Base-by-base conservation (phyloP, 2,888 invertebrate species). In the Caenorhabditis sp. region DNA sequence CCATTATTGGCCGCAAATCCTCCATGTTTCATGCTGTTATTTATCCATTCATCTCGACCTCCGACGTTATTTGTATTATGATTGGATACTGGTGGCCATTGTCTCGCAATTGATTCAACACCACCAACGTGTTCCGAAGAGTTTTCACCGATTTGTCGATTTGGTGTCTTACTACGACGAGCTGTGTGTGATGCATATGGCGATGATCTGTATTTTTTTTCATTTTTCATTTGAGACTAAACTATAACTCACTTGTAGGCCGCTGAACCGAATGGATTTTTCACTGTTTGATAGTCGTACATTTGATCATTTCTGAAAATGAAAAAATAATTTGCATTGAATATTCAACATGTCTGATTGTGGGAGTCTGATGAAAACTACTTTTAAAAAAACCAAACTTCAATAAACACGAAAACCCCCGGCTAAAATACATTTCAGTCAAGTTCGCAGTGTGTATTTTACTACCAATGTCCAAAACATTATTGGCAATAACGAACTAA, bases 121-220 rank as follows among this genome's bases (percentile, higher is more conserved):
- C 63, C 68, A 19, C 69, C 76, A 51, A 71, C 78, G 12, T 66
- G 57, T 27, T 69, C 78, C n/a, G 66, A 54, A 31, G 58, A 66
- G 31, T 19, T 24, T n/a, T 55, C 51, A 19, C 69, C 37, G 61
- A 61, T 58, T 43, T 61, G 66, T 10, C 71, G 66, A 31, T 66
- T 66, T 31, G 79, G 79, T 50, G 79, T 79, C 58, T 77, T 76
- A 61, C 76, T 76, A 36, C 76, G 72, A 53, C 76, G 74, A 19
- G 76, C 71, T 12, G 78, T 78, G 26, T 79, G 79, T 12, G 79
- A 79, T 26, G 79, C 69, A 36, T 75, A 79, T 49, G 79, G 79
- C 21, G 76, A 73, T 12, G 71, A 53, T 61, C 76, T 78, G 66
- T n/a, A 75, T n/a, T n/a, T n/a, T n/a, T n/a, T n/a, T n/a, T n/a